Evolutionary conservation across 2,113 vertebrate species (phyloP), one percentile per base, ranked within the genome.

Genomic region (Zosterops lateralis): DNA sequence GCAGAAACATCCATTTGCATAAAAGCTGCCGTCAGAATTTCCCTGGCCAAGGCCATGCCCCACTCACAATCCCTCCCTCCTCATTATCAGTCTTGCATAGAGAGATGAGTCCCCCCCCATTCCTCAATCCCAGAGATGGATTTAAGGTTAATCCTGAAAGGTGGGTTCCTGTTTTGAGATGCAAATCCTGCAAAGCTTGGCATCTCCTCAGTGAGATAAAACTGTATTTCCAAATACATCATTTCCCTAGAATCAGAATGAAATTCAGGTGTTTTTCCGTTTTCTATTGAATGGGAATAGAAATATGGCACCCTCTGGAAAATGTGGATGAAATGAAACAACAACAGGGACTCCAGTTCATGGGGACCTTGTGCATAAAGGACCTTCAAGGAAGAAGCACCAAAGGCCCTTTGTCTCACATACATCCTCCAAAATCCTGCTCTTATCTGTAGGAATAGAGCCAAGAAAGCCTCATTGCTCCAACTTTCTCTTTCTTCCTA

Each of bases 161-260:
- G 36, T 0, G 1, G 3, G 1, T 24, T 74, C 32, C 44, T 62
- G 0, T 51, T 89, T n/a, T 18, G 53, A 47, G 51, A 74, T 5
- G 8, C 5, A 60, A 58, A 64, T 12, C 15, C 60, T 75, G 34
- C 34, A 48, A 73, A 68, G 28, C 28, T 57, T 73, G 44, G 9
- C 11, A 15, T 70, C 57, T 77, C 21, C 12, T 8, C 8, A 29
- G 36, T 53, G 26, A 5, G 18, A 15, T 31, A 40, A 58, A 29
- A 18, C 10, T 53, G 10, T 24, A 3, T 12, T 61, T 65, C 25
- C 31, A 73, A 72, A 42, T 16, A 29, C 36, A 7, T 64, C 4
- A 24, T 75, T 21, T 72, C 79, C 20, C 22, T 15, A 32, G 21
- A 77, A 47, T 40, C n/a, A 48, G 20, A 45, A n/a, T 40, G 9